Evolutionary conservation across 2,888 invertebrate species (phyloP).

Genomic region (Petrophora chlorosata): DNA sequence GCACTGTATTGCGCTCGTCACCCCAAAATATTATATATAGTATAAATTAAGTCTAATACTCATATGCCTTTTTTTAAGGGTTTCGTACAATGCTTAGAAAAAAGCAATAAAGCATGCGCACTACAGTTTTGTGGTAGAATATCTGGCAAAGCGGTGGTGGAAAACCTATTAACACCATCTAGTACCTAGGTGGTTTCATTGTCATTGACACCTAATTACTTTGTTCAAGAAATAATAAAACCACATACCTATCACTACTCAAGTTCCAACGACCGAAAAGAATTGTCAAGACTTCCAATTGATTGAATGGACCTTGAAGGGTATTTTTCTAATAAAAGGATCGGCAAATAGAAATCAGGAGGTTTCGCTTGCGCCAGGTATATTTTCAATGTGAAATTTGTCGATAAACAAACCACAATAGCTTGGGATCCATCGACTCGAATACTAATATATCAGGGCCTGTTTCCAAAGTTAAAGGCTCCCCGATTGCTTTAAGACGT

Average conservation of each 20-base stretch:
- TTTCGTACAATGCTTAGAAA: too few species aligned
- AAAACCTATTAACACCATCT: too few species aligned
- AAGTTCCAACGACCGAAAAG: conserved; percentile 15
- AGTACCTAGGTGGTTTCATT: too few species aligned
- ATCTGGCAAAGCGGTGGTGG: too few species aligned
- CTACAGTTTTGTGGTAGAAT: too few species aligned
- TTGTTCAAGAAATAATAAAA: too few species aligned
- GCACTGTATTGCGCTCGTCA: too few species aligned
- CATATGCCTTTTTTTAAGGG: too few species aligned
- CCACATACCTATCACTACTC: conserved; percentile 6
- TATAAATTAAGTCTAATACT: too few species aligned
- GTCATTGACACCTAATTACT: too few species aligned
- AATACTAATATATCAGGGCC: conserved; percentile 54
- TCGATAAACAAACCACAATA: conserved; percentile 64
- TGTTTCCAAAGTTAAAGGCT: conserved; percentile 31
- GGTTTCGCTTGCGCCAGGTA: conserved; percentile 36
- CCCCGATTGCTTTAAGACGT: background rate
- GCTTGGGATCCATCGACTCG: conserved; percentile 45
- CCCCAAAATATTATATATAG: too few species aligned
- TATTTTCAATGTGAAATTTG: conserved; percentile 60
- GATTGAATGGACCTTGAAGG: conserved; percentile 29
- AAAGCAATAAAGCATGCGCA: too few species aligned
- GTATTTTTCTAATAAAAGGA: conserved; percentile 25
- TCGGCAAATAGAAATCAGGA: conserved; percentile 53
- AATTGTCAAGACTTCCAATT: conserved; percentile 27